Conservation (phyloP, 2,888 invertebrate species). For the Ectemnius lituratus region DNA sequence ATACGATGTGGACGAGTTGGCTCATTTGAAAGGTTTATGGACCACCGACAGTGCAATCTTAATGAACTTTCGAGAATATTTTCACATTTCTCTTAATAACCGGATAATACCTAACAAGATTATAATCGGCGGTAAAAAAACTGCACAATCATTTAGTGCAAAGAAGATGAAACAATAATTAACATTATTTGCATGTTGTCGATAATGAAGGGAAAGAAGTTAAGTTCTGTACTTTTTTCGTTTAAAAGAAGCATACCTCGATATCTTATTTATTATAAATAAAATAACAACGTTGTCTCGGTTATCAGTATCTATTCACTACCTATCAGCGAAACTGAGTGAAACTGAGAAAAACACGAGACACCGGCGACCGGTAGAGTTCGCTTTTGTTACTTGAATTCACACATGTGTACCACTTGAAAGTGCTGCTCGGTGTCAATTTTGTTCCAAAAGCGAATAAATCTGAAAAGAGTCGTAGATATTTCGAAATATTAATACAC, state of each 20-base stretch:
- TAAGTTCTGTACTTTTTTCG: not conserved
- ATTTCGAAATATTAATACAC: no score
- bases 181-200: not conserved
- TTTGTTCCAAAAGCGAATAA: no score
- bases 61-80: not conserved
- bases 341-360: slow-evolving; percentile 16
- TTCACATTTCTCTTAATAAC: slow-evolving; percentile 17
- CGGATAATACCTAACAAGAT: slow-evolving; percentile 5
- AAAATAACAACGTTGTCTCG: slow-evolving; percentile 16
- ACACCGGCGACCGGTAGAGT: slow-evolving; percentile 36
- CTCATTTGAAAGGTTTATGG: no score
- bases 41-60: no score
- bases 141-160: slow-evolving; percentile 46
- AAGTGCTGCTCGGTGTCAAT: not conserved
- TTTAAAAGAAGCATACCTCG: slow-evolving; percentile 25
- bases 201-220: not conserved
- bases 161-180: slow-evolving; percentile 14
- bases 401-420: not conserved
- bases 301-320: slow-evolving; percentile 22
- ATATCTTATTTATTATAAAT: slow-evolving; percentile 30
- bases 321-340: not conserved
- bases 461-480: no score
- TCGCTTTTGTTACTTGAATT: slow-evolving; percentile 39
- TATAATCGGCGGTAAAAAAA: slow-evolving; percentile 32
- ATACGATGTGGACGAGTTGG: no score